Base-by-base conservation (phyloP, 2,888 invertebrate genomes). In the Volucella inanis region DNA sequence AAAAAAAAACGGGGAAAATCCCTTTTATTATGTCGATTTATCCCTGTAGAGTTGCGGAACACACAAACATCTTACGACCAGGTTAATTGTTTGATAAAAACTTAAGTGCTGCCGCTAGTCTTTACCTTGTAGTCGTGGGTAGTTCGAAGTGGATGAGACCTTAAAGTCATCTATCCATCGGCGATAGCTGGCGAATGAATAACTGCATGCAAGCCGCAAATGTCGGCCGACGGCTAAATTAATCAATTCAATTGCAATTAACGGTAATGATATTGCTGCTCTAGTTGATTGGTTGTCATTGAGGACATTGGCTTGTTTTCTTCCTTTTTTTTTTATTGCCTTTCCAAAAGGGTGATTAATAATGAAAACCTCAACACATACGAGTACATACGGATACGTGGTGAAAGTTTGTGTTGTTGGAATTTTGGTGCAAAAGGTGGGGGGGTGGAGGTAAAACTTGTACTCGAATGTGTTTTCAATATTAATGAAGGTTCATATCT, bases 221-320 rank as follows among this genome's bases (percentile, higher is more conserved):
- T 14, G 41, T 8, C 47, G 45, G 18, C 8, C 43, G 31, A 10
- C 47, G 15, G 14, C 41, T 54, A 65, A 67, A 67, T 57, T 59
- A 75, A 75, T 67, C 65, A 59, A 65, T 67, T 75, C 67, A 57
- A 43, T 67, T 75, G 57, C 75, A 65, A 75, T 75, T 65, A 75
- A 67, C 31, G 57, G 59, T 75, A 67, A 75, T 75, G 57, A 57
- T 49, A 39, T 57, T 39, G 57, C 65, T 50, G 47, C 50, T 43
- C 43, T 57, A 57, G 22, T 43, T 65, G 75, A 75, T 64, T 47
- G 55, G 57, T 57, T 65, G 55, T 65, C 57, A 57, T 50, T 57
- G 75, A 38, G 31, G 31, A 39, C 11, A n/a, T 3, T 8, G 43
- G 45, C 54, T 45, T 52, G 14, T 31, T 47, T 38, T 72, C 43